These are phyloP conservation scores for Sisor rabdophorus DNA, from an alignment of 2,113 vertebrate species.

Conservation along the genomic window DNA sequence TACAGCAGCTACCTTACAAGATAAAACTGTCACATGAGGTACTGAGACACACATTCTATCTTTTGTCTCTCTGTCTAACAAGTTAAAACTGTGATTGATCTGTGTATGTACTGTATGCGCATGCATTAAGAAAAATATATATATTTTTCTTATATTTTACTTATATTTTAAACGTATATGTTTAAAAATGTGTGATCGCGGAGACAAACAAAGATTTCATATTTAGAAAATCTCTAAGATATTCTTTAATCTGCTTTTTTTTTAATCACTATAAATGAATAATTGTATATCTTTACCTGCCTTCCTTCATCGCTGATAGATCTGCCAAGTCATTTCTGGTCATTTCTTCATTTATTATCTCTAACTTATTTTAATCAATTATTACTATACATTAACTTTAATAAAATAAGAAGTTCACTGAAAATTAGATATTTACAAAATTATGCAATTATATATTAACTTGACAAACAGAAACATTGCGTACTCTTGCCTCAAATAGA, in stretches of 20 bases:
- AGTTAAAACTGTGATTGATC: neutral
- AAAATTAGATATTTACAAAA: neutral
- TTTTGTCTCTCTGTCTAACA: constrained; percentile 5
- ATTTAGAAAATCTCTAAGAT: neutral
- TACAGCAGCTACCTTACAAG: constrained; percentile 73
- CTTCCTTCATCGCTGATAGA: neutral
- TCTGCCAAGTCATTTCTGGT: neutral
- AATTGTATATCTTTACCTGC: neutral
- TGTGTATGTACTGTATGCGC: neutral
- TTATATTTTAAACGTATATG: neutral
- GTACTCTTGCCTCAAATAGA: neutral
- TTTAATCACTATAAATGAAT: neutral
- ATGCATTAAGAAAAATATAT: neutral
- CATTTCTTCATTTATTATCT: neutral
- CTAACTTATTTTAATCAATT: neutral
- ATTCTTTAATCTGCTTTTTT: neutral
- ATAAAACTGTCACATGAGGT: constrained; percentile 73
- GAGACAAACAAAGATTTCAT: neutral
- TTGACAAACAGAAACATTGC: neutral
- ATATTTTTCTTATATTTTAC: too few species aligned
- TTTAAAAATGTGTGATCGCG: neutral
- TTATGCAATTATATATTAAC: neutral
- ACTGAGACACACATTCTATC: constrained; percentile 50
- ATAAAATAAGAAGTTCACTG: too few species aligned
- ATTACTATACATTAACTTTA: too few species aligned